A percentile compares a stretch with the other conserved stretches of the same genome.
Conservation (phyloP, 2,797 vertebrate species). For the Erethizon dorsatum region DNA sequence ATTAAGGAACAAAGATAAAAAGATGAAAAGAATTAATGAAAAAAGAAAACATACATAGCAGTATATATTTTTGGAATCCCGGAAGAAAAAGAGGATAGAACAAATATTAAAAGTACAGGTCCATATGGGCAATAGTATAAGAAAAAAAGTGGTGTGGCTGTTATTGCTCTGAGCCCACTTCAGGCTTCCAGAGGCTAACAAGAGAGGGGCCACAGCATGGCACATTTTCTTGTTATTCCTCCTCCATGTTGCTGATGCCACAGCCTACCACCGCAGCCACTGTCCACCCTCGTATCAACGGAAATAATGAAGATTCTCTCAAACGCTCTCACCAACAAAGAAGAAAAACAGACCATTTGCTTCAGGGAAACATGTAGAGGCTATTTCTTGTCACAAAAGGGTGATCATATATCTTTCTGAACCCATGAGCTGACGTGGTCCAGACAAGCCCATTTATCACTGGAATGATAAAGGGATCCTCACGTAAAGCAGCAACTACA, state of each 20-base stretch:
- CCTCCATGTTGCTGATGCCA: background rate
- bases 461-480: conserved; percentile 94
- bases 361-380: conserved; percentile 20
- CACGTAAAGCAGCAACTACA: conserved; percentile 93
- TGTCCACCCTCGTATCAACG: background rate
- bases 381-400: conserved; percentile 41
- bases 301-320: background rate
- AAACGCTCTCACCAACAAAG: background rate
- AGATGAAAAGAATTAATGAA: background rate
- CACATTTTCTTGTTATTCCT: background rate
- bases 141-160: background rate
- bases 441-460: conserved; percentile 93
- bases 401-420: conserved; percentile 92
- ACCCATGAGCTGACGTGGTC: conserved; percentile 93
- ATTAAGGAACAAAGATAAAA: background rate
- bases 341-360: background rate
- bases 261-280: background rate
- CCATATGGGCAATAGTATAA: background rate
- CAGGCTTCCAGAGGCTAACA: background rate
- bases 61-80: background rate
- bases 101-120: background rate
- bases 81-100: background rate
- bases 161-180: background rate
- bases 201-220: background rate
- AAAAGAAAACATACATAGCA: background rate